Base-by-base conservation (phyloP, 1,140 invertebrate species). In the Dryas iulia region DNA sequence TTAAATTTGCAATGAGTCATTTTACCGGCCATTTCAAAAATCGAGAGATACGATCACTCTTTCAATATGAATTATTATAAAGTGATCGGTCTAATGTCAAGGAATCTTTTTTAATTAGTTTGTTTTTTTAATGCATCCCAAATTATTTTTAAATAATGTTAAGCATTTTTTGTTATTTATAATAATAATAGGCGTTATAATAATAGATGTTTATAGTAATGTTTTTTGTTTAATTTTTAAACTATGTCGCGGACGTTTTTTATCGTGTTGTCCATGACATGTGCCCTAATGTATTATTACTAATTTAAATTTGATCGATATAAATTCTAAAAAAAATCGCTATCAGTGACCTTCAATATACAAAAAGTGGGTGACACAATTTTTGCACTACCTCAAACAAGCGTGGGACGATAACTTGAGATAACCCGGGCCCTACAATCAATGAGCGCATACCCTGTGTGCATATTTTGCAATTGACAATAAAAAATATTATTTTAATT, bases 301-400 rank as follows among this genome's bases (percentile, higher is more conserved):
- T 60, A 71, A 62, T 76, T 78, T 77, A 81, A 81, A 80, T 81
- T 81, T 72, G 71, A 80, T 76, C 79, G 78, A 74, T 72, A 76
- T 76, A 78, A 69, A 79, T 76, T 82, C 73, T 77, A 78, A 60
- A 67, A 81, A 78, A 79, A 76, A 79, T 81, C 59, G 66, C 60
- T 67, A 84, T 86, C 80, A 59, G 74, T 74, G 84, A 87, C 86
- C 86, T 87, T 89, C 84, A 86, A 78, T 81, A 71, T 76, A 77
- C 72, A 69, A 81, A 83, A 88, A 83, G 82, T 89, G 79, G 84
- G 84, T 85, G 84, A 84, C 86, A 78, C 80, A 82, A 47, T 83
- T 83, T 86, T 83, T 78, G 77, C 79, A 81, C 71, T 77, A 81
- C 77, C 77, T 80, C 78, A 73, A 39, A 69, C 67, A 59, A 72